Evolutionary conservation across 2,888 invertebrate genomes (phyloP), one percentile per base, ranked within the genome.

Genomic region (Emmelina monodactyla): DNA sequence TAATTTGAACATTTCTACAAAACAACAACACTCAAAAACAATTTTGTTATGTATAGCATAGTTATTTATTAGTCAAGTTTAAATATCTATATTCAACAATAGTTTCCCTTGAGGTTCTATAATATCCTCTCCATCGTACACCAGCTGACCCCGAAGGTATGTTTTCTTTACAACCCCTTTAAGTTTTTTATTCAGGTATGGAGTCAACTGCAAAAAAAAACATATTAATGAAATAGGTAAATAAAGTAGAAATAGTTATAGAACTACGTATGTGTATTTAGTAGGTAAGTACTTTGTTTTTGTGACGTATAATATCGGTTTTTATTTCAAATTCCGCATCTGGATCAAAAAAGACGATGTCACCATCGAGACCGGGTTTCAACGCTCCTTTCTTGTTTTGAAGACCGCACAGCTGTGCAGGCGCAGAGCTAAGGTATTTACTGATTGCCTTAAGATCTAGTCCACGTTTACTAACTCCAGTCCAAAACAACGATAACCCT

Each of bases 401-500:
- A 13, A 89, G 60, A 1, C 86, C 84, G 43, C 86, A 85, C 2
- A 89, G 60, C 40, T 70, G 63, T 0, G 89, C 86, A 0, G 89
- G 86, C 14, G 78, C 82, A 11, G 64, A 55, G 38, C 85, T 85
- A 62, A 89, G 67, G 37, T 85, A 79, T 29, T 83, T 83, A 34
- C 80, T 78, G 33, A 89, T 63, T 25, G 85, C 76, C 1, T 60
- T 60, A 7, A 89, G 49, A 6, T 66, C 62, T 3, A 87, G 59
- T 0, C 82, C 83, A 11, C 85, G 72, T 9, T 63, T 51, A 25
- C 69, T 67, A 0, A 84, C 85, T 37, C 82, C 79, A 1, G 87
- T 88, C 89, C 89, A 90, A 39, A 88, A 83, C 33, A 88, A 51
- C 0, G 89, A 81, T 19, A 89, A 56, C 28, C 86, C 86, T 86